phyloP scores from a whole-genome alignment of 2,888 invertebrate genomes.

The Leistus spinibarbis region DNA sequence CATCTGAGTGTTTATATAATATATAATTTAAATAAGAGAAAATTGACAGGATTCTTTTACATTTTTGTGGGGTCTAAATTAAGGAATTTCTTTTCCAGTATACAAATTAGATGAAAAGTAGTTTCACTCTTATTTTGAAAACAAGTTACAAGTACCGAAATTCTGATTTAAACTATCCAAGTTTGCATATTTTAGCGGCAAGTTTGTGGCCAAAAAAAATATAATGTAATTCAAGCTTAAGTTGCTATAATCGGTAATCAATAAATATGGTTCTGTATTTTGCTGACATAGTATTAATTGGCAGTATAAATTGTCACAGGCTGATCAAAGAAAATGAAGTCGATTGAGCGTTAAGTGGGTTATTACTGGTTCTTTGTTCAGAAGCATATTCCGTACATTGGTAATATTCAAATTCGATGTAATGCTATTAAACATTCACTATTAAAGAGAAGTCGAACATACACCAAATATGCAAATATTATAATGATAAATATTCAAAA shows the following conservation, averaged over 20 bases:
- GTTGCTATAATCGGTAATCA: neutral
- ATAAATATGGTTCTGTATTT: neutral
- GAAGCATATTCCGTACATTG: neutral
- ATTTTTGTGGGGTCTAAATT: too few species aligned
- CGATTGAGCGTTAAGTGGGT: neutral
- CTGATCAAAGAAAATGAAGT: neutral
- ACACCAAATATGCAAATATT: too few species aligned
- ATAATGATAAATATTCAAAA: too few species aligned
- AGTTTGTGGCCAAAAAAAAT: too few species aligned
- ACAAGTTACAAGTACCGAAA: too few species aligned
- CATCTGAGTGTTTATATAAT: too few species aligned
- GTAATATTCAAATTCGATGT: neutral
- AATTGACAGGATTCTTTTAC: too few species aligned
- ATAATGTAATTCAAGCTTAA: neutral
- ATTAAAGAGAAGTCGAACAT: neutral
- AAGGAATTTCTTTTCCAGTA: too few species aligned
- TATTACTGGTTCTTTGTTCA: neutral
- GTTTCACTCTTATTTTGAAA: too few species aligned
- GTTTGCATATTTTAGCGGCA: neutral
- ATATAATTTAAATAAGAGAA: too few species aligned
- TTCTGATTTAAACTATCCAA: neutral
- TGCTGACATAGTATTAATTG: neutral
- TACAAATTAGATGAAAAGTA: too few species aligned
- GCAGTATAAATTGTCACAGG: neutral
- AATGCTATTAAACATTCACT: neutral